These are phyloP conservation scores for Oreotrochilus melanogaster DNA, from an alignment of 2,113 vertebrate species.

Conservation along the genomic window DNA sequence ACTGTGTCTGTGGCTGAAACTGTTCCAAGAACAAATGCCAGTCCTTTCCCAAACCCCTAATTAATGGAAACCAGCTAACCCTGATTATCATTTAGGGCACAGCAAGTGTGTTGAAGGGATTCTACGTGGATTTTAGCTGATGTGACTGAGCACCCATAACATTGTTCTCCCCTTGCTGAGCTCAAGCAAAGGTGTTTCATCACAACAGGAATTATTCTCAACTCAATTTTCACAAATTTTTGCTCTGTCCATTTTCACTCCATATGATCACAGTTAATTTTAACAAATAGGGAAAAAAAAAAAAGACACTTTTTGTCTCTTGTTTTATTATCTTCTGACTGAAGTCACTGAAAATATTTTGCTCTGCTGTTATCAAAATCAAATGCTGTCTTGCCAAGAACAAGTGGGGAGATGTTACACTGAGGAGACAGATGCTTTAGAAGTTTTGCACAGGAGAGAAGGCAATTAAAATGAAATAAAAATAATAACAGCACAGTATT, in stretches of 20 bases:
- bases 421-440: rapidly evolving
- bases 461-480: slow-evolving; percentile 33
- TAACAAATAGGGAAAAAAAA: not conserved
- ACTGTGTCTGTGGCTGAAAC: not conserved
- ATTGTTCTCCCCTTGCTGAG: slow-evolving; percentile 49
- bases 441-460: not conserved
- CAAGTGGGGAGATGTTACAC: not conserved
- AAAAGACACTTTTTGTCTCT: no score
- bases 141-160: not conserved
- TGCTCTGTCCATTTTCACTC: not conserved
- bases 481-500: not conserved
- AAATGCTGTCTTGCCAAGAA: not conserved
- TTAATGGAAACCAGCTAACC: slow-evolving; percentile 41
- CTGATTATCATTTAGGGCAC: slow-evolving; percentile 32
- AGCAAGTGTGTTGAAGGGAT: slow-evolving; percentile 15
- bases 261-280: not conserved
- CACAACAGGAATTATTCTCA: slow-evolving; percentile 51
- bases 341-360: slow-evolving; percentile 12
- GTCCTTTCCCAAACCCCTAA: slow-evolving; percentile 10
- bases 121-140: slow-evolving; percentile 1
- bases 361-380: not conserved
- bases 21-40: slow-evolving; percentile 27
- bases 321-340: not conserved
- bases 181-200: slow-evolving; percentile 61
- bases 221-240: slow-evolving; percentile 59